phyloP scores from a whole-genome alignment of 2,888 invertebrate species.

The Metallyticus violacea region DNA sequence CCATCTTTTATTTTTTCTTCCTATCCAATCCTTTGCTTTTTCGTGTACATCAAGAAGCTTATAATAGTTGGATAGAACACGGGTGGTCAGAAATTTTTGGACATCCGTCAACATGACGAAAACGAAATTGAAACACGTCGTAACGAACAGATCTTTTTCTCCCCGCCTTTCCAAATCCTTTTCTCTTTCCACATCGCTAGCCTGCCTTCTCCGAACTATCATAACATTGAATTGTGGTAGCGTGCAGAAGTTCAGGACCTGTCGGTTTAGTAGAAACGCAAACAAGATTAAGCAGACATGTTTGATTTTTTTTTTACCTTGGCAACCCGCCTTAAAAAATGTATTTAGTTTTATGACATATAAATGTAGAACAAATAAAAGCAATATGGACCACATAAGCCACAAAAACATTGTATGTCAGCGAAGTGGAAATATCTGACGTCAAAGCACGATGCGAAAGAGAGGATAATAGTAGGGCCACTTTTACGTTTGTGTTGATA shows the following conservation, averaged over 20 bases:
- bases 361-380: no score
- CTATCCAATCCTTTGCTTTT: not conserved
- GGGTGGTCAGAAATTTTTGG: conserved; percentile 13
- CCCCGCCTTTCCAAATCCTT: not conserved
- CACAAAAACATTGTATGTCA: no score
- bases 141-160: not conserved
- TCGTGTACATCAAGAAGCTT: not conserved
- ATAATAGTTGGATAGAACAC: not conserved
- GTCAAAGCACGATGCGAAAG: no score
- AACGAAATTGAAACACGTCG: conserved; percentile 13
- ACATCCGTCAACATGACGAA: conserved; percentile 17
- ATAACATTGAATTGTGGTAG: not conserved
- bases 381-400: no score
- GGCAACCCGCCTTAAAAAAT: no score
- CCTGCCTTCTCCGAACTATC: not conserved
- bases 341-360: no score
- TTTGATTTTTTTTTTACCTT: no score
- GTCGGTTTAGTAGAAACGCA: not conserved
- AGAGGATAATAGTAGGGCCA: no score
- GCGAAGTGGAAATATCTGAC: no score
- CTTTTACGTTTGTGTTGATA: no score
- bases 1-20: not conserved
- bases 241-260: not conserved
- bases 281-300: not conserved
- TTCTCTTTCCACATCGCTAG: not conserved